A percentile compares a stretch with the other conserved stretches of the same genome.
Conservation (phyloP, 1,140 invertebrate species). For the Magallana angulata region DNA sequence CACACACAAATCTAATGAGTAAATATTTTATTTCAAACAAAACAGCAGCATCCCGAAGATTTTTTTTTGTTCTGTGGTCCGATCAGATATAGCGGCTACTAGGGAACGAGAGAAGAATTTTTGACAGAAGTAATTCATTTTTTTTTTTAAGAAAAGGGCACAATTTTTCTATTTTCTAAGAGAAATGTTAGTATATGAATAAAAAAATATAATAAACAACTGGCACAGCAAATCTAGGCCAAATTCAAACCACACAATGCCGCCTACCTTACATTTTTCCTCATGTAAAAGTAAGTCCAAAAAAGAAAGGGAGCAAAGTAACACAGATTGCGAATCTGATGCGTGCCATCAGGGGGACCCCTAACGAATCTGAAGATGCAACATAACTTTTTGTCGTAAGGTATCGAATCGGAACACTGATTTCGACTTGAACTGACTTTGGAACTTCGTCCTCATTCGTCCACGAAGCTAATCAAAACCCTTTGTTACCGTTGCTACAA, state of each 20-base stretch:
- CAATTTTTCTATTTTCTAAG: slow-evolving; percentile 28
- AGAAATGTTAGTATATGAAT: slow-evolving; percentile 40
- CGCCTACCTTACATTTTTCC: not conserved
- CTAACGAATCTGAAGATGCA: slow-evolving; percentile 36
- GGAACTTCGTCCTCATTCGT: slow-evolving; percentile 34
- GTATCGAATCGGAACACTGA: slow-evolving; percentile 26
- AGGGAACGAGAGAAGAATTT: not conserved
- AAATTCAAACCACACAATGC: slow-evolving; percentile 31
- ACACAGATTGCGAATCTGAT: slow-evolving; percentile 23
- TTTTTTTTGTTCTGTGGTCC: slow-evolving; percentile 7
- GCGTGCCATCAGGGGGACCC: not conserved
- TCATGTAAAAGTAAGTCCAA: slow-evolving; percentile 27
- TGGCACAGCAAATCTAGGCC: slow-evolving; percentile 38
- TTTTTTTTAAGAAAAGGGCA: not conserved
- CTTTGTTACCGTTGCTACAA: slow-evolving; percentile 42
- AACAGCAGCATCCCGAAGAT: slow-evolving; percentile 10
- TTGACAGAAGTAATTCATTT: not conserved
- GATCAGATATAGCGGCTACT: not conserved
- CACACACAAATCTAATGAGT: slow-evolving; percentile 31
- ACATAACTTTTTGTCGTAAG: slow-evolving; percentile 24
- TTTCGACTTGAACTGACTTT: slow-evolving; percentile 30
- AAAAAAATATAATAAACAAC: slow-evolving; percentile 37
- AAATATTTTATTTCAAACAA: slow-evolving; percentile 43
- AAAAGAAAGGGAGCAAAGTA: slow-evolving; percentile 33
- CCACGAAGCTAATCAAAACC: slow-evolving; percentile 34